Base-by-base conservation (phyloP, 1,140 invertebrate genomes). In the Papilio polytes region DNA sequence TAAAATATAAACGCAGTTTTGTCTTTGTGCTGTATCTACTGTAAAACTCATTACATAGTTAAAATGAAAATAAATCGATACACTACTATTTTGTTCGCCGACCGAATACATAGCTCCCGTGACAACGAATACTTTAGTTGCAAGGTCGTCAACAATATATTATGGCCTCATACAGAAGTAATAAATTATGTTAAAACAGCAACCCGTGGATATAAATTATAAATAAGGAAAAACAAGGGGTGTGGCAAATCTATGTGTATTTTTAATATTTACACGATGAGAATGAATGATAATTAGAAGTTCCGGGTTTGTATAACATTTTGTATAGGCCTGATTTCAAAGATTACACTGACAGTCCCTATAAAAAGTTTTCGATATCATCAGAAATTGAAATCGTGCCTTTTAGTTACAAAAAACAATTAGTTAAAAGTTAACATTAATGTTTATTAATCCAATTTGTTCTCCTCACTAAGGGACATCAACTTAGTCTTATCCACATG, bases 401-500 rank as follows among this genome's bases (percentile, higher is more conserved):
- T 41, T 8, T 41, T 41, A 7, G 6, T 41, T 8, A 41, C 36
- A 41, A 8, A 36, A 7, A 41, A 41, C 36, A 41, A 36, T 8
- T 36, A 3, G 3, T 36, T 56, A n/a, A 20, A 20, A 0, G 7
- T 1, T 41, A 8, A 41, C 36, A 1, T 41, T 41, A 41, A 0
- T 41, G 36, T 41, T 41, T 7, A 41, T 8, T 41, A 41, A 6
- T 41, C 0, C 36, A 41, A 4, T 48, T 48, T 48, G 12, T 15
- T 48, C 3, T 12, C 7, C 4, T 51, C 4, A 51, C 13, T 51
- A 15, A 51, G 13, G 6, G 48, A 13, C 48, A 51, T n/a, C 18
- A 56, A 56, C 9, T 18, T 56, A 48, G n/a, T 80, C 85, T 15
- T 84, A 89, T 92, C 90, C 86, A 87, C 72, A 63, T 31, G 80